Evolutionary conservation across 1,140 invertebrate species (phyloP), one percentile per base, ranked within the genome.

Genomic region (Penaeus vannamei): DNA sequence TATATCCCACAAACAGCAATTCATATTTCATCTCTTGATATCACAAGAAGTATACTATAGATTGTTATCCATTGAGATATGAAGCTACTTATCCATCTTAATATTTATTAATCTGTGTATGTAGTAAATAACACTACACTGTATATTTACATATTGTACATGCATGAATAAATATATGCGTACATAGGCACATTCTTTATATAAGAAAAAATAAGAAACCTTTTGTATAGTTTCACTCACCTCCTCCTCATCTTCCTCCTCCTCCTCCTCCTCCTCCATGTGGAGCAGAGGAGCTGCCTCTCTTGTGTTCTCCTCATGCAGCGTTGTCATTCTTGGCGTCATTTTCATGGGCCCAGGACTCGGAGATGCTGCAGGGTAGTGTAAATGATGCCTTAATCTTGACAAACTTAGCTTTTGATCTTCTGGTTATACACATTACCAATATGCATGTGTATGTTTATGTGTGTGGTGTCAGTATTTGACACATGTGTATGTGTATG

Each of bases 291-390:
- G 86, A 42, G 88, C 88, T 23, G 84, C 91, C 90, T 94, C 91
- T 87, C 93, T 93, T 0, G 95, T 95, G 20, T 91, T 91, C 64
- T 92, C 91, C 29, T 98, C 97, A 92, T 98, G 96, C 64, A 98
- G 93, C 7, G 97, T 98, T 46, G 96, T 97, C 97, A 98, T 97
- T 66, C 97, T 95, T 92, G 97, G 95, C 61, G 96, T 95, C 91
- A 97, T 92, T 93, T 98, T 98, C 87, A 95, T 95, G 91, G 96
- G 95, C 42, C 96, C 96, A 12, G 95, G 95, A 92, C 95, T 96
- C 76, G 97, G 97, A 59, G 97, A 97, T 90, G 96, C 96, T 97
- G 94, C 86, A 93, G 92, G 82, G 60, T 64, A 84, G 23, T 80
- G 88, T 85, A 60, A 90, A 61, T 60, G 59, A 53, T 61, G 26